Conservation (phyloP, 1,140 invertebrate genomes). For the Whitmania pigra region DNA sequence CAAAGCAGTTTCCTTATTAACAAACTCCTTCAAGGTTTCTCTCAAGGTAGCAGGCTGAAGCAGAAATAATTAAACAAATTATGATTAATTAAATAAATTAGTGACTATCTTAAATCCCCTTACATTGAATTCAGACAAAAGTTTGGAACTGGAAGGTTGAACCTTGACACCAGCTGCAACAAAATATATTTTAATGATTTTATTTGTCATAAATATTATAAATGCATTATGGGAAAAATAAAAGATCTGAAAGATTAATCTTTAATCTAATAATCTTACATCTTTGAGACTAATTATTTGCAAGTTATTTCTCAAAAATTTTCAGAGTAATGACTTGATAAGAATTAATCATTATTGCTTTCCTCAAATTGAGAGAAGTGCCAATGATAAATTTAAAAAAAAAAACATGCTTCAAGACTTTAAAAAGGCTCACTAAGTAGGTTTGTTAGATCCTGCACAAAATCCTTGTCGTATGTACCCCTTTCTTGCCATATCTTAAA, state of each 20-base stretch:
- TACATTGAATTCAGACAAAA: too few species aligned
- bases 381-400: background rate
- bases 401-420: constrained; percentile 1
- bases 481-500: constrained; percentile 88
- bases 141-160: too few species aligned
- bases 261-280: too few species aligned
- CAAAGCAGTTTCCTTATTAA: background rate
- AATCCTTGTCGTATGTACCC: constrained; percentile 70
- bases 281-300: too few species aligned
- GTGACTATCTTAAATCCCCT: too few species aligned
- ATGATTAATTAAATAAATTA: too few species aligned
- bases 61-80: background rate
- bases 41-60: constrained; percentile 10
- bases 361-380: background rate
- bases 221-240: too few species aligned
- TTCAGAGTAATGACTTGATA: too few species aligned
- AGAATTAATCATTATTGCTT: too few species aligned
- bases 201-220: background rate
- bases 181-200: background rate
- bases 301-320: too few species aligned
- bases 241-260: too few species aligned
- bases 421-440: constrained; percentile 30
- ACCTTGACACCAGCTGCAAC: background rate
- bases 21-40: background rate
- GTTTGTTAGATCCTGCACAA: constrained; percentile 62